Percentiles rank a stretch among this genome's conserved stretches.
These are phyloP conservation scores for Drosophila macrothrix DNA, from an alignment of 2,888 invertebrate genomes.

Conservation along the genomic window DNA sequence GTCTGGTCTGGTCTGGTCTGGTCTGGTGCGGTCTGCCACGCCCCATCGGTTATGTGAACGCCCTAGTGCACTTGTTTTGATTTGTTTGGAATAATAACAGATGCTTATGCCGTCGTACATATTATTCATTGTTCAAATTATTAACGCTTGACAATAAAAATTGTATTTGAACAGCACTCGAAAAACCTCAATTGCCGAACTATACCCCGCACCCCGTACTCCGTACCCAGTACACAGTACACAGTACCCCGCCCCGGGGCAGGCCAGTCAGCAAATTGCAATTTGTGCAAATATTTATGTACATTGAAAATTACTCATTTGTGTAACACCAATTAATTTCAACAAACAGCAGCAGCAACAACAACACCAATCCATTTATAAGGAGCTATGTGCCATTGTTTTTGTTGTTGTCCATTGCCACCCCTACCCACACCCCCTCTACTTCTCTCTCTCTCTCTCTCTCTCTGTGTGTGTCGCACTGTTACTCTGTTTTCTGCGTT, in stretches of 20 bases:
- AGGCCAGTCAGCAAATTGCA: constrained; percentile 73
- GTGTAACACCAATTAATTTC: constrained; percentile 82
- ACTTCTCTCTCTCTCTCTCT: neutral
- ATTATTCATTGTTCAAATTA: constrained; percentile 84
- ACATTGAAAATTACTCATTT: constrained; percentile 82
- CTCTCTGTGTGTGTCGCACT: constrained; percentile 3
- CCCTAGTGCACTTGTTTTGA: constrained; percentile 83
- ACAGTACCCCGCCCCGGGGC: constrained; percentile 27
- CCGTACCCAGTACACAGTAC: neutral
- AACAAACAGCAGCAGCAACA: constrained; percentile 65
- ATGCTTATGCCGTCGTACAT: constrained; percentile 79
- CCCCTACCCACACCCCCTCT: neutral
- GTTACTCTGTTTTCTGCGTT: constrained; percentile 34
- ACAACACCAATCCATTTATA: constrained; percentile 58
- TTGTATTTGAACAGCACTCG: constrained; percentile 78
- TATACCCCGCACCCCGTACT: neutral
- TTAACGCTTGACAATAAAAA: constrained; percentile 84
- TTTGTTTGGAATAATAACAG: constrained; percentile 85
- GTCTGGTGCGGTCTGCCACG: constrained; percentile 40
- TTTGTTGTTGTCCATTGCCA: constrained; percentile 45
- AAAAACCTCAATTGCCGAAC: constrained; percentile 31
- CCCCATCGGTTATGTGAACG: constrained; percentile 52
- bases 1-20: neutral
- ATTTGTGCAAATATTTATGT: constrained; percentile 83
- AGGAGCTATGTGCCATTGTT: constrained; percentile 49